Evolutionary conservation across 1,140 invertebrate genomes (phyloP).

Genomic region (Cecropterus lyciades): DNA sequence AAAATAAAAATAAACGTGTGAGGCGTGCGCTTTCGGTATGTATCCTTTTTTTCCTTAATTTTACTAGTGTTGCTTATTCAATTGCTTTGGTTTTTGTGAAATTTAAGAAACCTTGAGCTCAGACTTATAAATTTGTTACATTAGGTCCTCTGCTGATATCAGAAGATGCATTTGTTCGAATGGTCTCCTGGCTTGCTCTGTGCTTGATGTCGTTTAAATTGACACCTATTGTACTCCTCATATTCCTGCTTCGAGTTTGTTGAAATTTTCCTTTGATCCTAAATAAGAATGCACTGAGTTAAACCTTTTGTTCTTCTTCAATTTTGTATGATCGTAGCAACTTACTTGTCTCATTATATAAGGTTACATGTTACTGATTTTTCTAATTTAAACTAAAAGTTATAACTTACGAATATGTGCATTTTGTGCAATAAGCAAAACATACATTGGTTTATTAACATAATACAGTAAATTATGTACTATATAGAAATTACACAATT

Average conservation of each 20-base stretch:
- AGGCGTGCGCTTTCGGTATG: not conserved
- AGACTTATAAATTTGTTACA: constrained; percentile 41
- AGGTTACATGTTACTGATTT: too few species aligned
- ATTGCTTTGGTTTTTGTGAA: not conserved
- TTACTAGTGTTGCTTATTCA: not conserved
- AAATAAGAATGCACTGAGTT: constrained; percentile 41
- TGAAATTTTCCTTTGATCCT: constrained; percentile 63
- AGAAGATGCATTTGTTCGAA: constrained; percentile 48
- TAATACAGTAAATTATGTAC: too few species aligned
- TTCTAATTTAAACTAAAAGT: too few species aligned
- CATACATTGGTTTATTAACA: too few species aligned
- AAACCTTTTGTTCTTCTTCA: too few species aligned
- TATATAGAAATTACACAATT: too few species aligned
- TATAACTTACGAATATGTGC: too few species aligned
- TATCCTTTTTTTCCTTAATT: not conserved
- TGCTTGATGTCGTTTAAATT: constrained; percentile 42
- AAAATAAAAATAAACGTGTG: too few species aligned
- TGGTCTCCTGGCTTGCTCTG: constrained; percentile 58
- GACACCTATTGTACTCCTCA: constrained; percentile 37
- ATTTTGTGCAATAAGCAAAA: too few species aligned
- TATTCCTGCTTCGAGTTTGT: constrained; percentile 31
- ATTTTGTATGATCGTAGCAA: too few species aligned
- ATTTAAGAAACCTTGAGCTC: not conserved
- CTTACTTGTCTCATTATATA: too few species aligned
- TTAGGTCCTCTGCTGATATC: constrained; percentile 44